These are phyloP conservation scores for Gila orcuttii DNA, from an alignment of 2,113 vertebrate species.

Conservation along the genomic window DNA sequence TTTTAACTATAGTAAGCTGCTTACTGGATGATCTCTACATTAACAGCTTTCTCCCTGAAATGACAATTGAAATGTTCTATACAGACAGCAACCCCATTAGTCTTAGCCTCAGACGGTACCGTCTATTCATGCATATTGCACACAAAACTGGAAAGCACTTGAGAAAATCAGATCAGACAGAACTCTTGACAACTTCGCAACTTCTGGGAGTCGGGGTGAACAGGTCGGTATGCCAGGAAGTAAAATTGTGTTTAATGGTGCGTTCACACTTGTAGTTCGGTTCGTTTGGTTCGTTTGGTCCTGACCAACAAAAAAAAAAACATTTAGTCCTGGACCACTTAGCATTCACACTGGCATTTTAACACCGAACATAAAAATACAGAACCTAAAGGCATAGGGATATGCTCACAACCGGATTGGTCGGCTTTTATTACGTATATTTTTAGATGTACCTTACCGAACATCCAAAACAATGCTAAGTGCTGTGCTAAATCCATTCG, in stretches of 20 bases:
- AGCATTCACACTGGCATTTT: too few relatives aligned
- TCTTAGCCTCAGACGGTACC: not conserved
- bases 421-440: too few relatives aligned
- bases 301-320: too few relatives aligned
- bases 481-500: too few relatives aligned
- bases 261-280: too few relatives aligned
- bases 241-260: not conserved
- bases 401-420: too few relatives aligned
- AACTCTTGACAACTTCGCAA: not conserved
- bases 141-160: constrained; percentile 12
- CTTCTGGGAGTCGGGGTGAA: not conserved
- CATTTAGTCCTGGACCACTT: too few relatives aligned
- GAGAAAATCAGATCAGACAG: constrained; percentile 9
- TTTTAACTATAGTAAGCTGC: not conserved
- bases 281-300: too few relatives aligned
- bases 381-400: too few relatives aligned
- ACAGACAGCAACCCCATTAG: constrained; percentile 7
- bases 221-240: not conserved
- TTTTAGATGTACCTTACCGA: too few relatives aligned
- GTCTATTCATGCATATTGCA: not conserved
- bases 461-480: too few relatives aligned
- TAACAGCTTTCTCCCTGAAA: not conserved
- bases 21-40: not conserved
- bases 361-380: too few relatives aligned
- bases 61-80: not conserved